These are phyloP conservation scores for Tachypleus tridentatus DNA, from an alignment of 1,140 invertebrate species.

Conservation along the genomic window DNA sequence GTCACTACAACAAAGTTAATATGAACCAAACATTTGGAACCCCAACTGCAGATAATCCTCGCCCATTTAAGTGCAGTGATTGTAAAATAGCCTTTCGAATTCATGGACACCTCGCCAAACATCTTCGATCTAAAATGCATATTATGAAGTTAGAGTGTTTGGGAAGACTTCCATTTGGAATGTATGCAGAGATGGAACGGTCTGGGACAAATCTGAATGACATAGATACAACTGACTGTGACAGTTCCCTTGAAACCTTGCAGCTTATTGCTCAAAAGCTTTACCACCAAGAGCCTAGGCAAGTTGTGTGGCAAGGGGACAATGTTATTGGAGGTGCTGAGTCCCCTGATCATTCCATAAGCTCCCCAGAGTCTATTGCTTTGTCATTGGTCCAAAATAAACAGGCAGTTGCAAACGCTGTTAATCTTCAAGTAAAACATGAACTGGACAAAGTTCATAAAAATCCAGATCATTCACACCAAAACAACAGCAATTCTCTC, in stretches of 20 bases:
- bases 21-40: slow-evolving; percentile 77
- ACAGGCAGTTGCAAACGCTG: no score
- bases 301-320: no score
- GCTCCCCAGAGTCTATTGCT: no score
- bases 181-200: slow-evolving; percentile 85
- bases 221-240: slow-evolving; percentile 87
- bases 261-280: slow-evolving; percentile 66
- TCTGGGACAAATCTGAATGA: slow-evolving; percentile 79
- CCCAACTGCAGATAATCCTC: slow-evolving; percentile 74
- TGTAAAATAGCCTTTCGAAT: slow-evolving; percentile 94
- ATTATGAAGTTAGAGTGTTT: slow-evolving; percentile 88
- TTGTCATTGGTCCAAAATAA: no score
- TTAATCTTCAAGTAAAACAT: no score
- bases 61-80: slow-evolving; percentile 86
- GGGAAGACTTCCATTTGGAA: slow-evolving; percentile 85
- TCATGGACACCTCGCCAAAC: slow-evolving; percentile 90
- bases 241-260: slow-evolving; percentile 75
- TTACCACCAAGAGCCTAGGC: slow-evolving; percentile 31
- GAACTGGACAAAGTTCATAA: no score
- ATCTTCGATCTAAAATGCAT: slow-evolving; percentile 91
- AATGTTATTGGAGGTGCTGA: no score
- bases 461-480: no score
- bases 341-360: no score
- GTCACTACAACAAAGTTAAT: slow-evolving; percentile 74
- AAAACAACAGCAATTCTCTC: no score